Conservation (phyloP, 2,113 vertebrate genomes). For the Zosterops pallidus region DNA sequence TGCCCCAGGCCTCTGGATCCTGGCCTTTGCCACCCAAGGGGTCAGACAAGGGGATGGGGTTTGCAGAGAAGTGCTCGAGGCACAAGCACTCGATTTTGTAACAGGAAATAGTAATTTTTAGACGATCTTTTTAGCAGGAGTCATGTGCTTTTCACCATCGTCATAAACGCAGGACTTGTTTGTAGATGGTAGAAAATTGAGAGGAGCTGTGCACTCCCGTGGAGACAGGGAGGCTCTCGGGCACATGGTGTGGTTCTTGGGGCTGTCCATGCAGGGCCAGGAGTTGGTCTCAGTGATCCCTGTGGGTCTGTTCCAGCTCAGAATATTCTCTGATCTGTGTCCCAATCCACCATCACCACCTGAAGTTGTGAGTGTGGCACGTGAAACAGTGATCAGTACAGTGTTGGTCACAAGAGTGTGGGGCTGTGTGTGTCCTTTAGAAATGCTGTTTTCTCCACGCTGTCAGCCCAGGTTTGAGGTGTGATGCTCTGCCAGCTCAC, state of each 20-base stretch:
- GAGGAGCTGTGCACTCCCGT: not conserved
- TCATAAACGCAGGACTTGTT: not conserved
- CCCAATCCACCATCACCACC: too few species aligned
- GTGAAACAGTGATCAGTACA: fast-evolving
- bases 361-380: fast-evolving
- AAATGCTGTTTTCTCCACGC: fast-evolving
- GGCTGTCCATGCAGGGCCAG: not conserved
- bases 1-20: not conserved
- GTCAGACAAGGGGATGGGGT: fast-evolving
- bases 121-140: not conserved
- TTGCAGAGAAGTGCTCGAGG: not conserved
- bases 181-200: not conserved
- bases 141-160: fast-evolving
- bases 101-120: not conserved
- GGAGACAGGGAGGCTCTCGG: too few species aligned
- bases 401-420: fast-evolving
- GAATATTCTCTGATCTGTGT: too few species aligned
- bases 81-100: fast-evolving
- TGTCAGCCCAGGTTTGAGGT: not conserved
- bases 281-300: not conserved
- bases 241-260: not conserved
- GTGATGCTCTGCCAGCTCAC: fast-evolving
- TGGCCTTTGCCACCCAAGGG: fast-evolving
- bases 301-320: not conserved
- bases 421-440: fast-evolving